Evolutionary conservation across 2,113 vertebrate species (phyloP).

Genomic region (Bubalus kerabau): DNA sequence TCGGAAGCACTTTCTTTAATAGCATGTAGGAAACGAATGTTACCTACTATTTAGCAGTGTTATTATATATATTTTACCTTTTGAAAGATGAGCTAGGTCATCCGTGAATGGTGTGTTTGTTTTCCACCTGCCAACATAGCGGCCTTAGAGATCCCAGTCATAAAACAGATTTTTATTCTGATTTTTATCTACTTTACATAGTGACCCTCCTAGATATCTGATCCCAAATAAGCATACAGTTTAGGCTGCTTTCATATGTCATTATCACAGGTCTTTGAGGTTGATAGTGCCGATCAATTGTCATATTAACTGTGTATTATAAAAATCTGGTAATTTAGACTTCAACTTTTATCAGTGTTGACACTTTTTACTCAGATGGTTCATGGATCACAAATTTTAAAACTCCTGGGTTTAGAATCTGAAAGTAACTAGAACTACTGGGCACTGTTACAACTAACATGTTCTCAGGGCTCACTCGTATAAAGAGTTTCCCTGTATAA

Average conservation of each 20-base stretch:
- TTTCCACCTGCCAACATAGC: neutral
- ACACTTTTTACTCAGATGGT: neutral
- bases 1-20: neutral
- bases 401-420: neutral
- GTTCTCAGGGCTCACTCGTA: neutral
- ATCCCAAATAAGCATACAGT: neutral
- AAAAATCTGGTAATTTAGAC: neutral
- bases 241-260: neutral
- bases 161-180: neutral
- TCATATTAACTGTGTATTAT: neutral
- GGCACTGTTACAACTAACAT: neutral
- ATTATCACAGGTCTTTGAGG: neutral
- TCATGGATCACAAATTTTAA: neutral
- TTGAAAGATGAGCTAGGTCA: neutral
- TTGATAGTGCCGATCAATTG: neutral
- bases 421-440: neutral
- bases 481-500: neutral
- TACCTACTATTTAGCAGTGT: neutral
- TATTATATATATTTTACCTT: neutral
- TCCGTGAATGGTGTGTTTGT: neutral
- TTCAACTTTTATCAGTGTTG: neutral
- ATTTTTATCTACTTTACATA: neutral
- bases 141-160: neutral
- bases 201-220: neutral
- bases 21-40: neutral